Evolutionary conservation across 1,140 invertebrate species (phyloP).

Genomic region (Vanessa atalanta): DNA sequence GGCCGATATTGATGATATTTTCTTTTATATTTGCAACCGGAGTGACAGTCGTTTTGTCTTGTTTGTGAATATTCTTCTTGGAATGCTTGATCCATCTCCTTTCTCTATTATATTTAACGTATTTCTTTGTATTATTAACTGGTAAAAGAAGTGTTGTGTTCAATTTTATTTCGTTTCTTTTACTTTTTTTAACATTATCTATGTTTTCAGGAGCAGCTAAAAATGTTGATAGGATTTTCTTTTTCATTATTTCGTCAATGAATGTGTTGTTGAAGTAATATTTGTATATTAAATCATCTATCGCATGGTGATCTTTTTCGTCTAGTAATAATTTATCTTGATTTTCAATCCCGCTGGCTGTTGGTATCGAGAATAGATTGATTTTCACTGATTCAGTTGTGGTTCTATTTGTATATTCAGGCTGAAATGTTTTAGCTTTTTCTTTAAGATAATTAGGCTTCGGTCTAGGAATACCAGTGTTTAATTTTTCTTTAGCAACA

Average conservation of each 20-base stretch:
- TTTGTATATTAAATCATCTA: slow-evolving; percentile 73
- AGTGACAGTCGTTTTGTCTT: slow-evolving; percentile 19
- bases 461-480: slow-evolving; percentile 32
- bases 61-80: slow-evolving; percentile 44
- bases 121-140: slow-evolving; percentile 42
- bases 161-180: slow-evolving; percentile 51
- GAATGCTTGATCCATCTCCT: slow-evolving; percentile 63
- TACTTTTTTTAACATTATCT: slow-evolving; percentile 50
- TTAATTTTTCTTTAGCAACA: slow-evolving; percentile 26
- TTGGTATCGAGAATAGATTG: slow-evolving; percentile 62
- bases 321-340: slow-evolving; percentile 59
- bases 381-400: slow-evolving; percentile 66
- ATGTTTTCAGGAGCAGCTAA: slow-evolving; percentile 36
- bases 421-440: not conserved
- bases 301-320: slow-evolving; percentile 64
- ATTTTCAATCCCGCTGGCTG: slow-evolving; percentile 47
- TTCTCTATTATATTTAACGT: slow-evolving; percentile 40
- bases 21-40: not conserved
- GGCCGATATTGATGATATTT: slow-evolving; percentile 15
- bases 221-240: slow-evolving; percentile 52
- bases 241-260: slow-evolving; percentile 65
- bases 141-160: slow-evolving; percentile 59
- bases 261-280: slow-evolving; percentile 75
- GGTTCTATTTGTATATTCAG: slow-evolving; percentile 20
- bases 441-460: slow-evolving; percentile 26